phyloP scores from a whole-genome alignment of 2,113 vertebrate genomes.

The Nesogale talazaci region DNA sequence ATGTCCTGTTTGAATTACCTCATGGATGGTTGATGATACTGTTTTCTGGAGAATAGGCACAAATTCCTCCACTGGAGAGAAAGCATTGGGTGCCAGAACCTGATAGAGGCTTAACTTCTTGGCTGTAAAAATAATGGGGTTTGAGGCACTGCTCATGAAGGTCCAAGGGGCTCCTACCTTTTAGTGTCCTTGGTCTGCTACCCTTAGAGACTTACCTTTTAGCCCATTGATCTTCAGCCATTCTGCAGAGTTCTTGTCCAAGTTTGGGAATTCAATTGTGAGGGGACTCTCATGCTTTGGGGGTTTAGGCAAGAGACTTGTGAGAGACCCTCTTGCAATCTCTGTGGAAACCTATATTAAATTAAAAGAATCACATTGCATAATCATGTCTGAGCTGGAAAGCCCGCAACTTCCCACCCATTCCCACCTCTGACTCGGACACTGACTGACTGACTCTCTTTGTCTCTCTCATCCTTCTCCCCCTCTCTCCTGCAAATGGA shows the following conservation, averaged over 20 bases:
- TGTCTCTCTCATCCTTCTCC: no score
- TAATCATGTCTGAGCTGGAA: neutral
- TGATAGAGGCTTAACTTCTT: constrained; percentile 90
- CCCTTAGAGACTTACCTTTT: constrained; percentile 84
- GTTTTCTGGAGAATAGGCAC: constrained; percentile 90
- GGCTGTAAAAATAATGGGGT: constrained; percentile 80
- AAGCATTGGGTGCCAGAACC: constrained; percentile 88
- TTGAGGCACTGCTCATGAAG: neutral
- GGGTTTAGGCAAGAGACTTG: constrained; percentile 75
- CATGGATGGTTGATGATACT: constrained; percentile 87
- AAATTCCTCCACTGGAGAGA: constrained; percentile 87
- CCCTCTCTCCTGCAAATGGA: neutral
- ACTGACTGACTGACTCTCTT: no score
- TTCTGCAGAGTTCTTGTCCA: constrained; percentile 86
- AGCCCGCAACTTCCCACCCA: neutral
- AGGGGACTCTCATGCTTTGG: constrained; percentile 82
- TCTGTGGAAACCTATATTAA: constrained; percentile 82
- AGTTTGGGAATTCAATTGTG: constrained; percentile 82
- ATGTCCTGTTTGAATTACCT: constrained; percentile 79
- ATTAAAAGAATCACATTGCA: constrained; percentile 8
- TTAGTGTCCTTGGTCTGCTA: neutral
- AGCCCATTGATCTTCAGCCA: constrained; percentile 89
- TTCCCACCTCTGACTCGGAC: no score
- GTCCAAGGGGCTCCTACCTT: neutral
- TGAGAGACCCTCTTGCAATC: constrained; percentile 66